Conservation (phyloP, 2,113 vertebrate genomes). For the Atherinomorus stipes region DNA sequence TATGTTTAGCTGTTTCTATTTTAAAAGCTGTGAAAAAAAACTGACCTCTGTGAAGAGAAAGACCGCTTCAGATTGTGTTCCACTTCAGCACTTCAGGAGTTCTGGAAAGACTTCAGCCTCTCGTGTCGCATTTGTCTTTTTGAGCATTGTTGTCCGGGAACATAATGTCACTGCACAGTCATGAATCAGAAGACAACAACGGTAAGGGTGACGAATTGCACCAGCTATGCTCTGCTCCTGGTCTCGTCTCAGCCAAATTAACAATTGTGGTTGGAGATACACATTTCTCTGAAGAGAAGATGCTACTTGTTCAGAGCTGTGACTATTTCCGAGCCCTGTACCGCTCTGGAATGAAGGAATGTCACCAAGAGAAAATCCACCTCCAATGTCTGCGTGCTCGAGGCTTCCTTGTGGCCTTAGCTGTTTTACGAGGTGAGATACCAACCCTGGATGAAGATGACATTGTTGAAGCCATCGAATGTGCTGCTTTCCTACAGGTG, state of each 20-base stretch:
- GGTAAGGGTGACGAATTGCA: neutral
- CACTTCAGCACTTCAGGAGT: neutral
- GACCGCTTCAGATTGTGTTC: neutral
- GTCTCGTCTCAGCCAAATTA: conserved; percentile 44
- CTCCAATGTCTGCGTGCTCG: conserved; percentile 79
- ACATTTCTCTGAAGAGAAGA: conserved; percentile 85
- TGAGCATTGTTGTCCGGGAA: neutral
- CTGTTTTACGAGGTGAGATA: conserved; percentile 81
- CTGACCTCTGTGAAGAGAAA: conserved; percentile 10
- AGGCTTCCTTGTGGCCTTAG: conserved; percentile 85
- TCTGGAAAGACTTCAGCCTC: conserved; percentile 9
- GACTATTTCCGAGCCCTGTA: conserved; percentile 92
- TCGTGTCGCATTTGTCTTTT: neutral
- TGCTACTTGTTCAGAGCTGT: conserved; percentile 84
- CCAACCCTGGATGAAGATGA: conserved; percentile 84
- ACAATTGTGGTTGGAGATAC: conserved; percentile 83
- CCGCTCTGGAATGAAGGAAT: conserved; percentile 92
- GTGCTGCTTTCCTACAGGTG: conserved; percentile 87
- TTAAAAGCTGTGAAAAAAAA: conserved; percentile 47
- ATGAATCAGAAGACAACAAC: conserved; percentile 25
- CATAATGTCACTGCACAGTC: conserved; percentile 29
- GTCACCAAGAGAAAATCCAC: conserved; percentile 84
- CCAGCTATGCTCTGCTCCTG: conserved; percentile 7
- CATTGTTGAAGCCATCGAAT: conserved; percentile 77
- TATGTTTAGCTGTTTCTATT: conserved; percentile 72